Percentiles rank a stretch among this genome's conserved stretches.
Evolutionary conservation across 2,113 vertebrate genomes (phyloP).

Genomic region (Thymallus thymallus): DNA sequence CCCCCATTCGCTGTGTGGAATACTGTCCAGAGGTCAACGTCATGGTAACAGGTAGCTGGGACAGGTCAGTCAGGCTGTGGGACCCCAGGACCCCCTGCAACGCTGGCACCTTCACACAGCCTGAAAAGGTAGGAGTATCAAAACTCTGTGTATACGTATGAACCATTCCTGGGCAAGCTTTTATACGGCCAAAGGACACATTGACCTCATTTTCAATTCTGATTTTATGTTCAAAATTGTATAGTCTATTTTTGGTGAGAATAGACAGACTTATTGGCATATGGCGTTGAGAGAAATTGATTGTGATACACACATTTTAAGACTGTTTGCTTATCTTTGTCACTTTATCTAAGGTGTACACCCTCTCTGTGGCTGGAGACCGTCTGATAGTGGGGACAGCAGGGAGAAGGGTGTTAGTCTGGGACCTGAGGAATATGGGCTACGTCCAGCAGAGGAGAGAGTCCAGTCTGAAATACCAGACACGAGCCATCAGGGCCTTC

Average conservation of each 20-base stretch:
- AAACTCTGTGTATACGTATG: too few relatives aligned
- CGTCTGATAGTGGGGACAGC: slow-evolving; percentile 94
- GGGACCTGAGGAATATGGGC: slow-evolving; percentile 98
- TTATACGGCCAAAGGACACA: too few relatives aligned
- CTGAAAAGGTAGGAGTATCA: slow-evolving; percentile 84
- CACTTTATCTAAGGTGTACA: slow-evolving; percentile 83
- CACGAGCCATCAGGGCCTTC: slow-evolving; percentile 93
- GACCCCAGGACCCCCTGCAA: slow-evolving; percentile 96
- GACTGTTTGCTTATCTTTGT: not conserved
- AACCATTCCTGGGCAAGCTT: too few relatives aligned
- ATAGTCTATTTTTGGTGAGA: too few relatives aligned
- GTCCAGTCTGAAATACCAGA: slow-evolving; percentile 98
- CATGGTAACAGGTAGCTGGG: slow-evolving; percentile 98
- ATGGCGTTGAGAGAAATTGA: too few relatives aligned
- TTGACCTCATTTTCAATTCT: too few relatives aligned
- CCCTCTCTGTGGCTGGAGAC: slow-evolving; percentile 94
- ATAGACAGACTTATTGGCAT: too few relatives aligned
- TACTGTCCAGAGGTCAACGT: slow-evolving; percentile 98
- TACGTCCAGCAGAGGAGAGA: slow-evolving; percentile 96
- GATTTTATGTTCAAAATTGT: too few relatives aligned
- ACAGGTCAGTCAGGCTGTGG: slow-evolving; percentile 94
- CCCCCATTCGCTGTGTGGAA: slow-evolving; percentile 95
- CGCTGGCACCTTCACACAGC: slow-evolving; percentile 94
- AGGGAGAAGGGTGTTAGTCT: slow-evolving; percentile 90
- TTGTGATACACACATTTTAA: not conserved